Percentiles rank a stretch among this genome's conserved stretches.
Conservation (phyloP, 2,113 vertebrate species). For the Labeo rohita region DNA sequence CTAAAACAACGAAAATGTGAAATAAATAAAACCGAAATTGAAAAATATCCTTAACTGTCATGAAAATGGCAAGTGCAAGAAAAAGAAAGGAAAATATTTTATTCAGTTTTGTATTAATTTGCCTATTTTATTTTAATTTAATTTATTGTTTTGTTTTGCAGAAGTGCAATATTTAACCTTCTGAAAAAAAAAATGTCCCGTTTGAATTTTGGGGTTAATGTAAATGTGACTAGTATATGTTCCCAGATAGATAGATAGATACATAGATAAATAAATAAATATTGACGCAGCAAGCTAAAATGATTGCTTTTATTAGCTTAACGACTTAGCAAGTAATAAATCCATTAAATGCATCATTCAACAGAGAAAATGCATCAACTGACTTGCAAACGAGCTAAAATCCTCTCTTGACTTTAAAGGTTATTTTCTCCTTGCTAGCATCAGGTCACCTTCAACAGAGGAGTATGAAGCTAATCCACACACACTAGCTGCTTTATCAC, state of each 20-base stretch:
- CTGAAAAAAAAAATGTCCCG: too few species aligned
- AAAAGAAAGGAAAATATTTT: too few species aligned
- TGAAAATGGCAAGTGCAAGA: too few species aligned
- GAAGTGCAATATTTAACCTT: too few species aligned
- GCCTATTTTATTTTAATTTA: too few species aligned
- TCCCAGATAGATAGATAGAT: too few species aligned
- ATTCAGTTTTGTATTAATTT: too few species aligned
- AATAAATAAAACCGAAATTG: too few species aligned
- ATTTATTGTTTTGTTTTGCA: too few species aligned
- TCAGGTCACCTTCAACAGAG: not conserved
- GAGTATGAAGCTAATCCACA: not conserved
- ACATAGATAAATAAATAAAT: too few species aligned
- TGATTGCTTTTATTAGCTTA: not conserved
- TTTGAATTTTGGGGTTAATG: not conserved
- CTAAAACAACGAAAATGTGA: too few species aligned
- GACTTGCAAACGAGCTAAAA: not conserved
- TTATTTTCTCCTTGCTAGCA: not conserved
- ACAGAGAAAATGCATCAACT: not conserved
- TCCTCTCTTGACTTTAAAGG: not conserved
- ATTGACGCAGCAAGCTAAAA: not conserved
- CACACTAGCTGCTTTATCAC: constrained; percentile 2
- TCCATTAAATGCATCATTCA: not conserved
- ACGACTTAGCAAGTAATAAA: not conserved
- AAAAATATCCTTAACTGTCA: too few species aligned
- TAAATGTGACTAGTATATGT: not conserved